Evolutionary conservation across 2,797 vertebrate genomes (phyloP).

Genomic region (Danio albolineatus): DNA sequence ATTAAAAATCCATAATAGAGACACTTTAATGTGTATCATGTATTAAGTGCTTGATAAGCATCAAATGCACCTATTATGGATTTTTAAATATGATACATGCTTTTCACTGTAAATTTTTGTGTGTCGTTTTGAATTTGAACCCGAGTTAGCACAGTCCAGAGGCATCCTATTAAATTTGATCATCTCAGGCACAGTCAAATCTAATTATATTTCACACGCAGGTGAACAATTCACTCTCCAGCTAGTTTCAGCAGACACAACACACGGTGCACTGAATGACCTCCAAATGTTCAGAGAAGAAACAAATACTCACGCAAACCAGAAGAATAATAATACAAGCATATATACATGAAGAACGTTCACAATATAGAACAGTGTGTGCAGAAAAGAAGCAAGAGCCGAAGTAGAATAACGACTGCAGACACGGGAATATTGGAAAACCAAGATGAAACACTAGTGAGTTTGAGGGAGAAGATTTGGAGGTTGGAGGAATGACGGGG

Average conservation of each 20-base stretch:
- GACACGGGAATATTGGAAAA: conserved; percentile 34
- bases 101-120: not conserved
- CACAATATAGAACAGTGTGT: conserved; percentile 49
- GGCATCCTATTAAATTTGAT: not conserved
- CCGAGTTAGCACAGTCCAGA: conserved; percentile 5
- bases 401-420: conserved; percentile 47
- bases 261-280: not conserved
- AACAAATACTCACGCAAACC: not conserved
- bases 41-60: too few relatives aligned
- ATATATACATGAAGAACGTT: not conserved
- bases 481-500: conserved; percentile 35
- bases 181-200: conserved; percentile 19
- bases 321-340: not conserved
- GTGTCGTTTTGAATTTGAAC: not conserved
- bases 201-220: conserved; percentile 9
- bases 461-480: conserved; percentile 46
- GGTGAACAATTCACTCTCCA: conserved; percentile 1
- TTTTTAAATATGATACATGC: not conserved
- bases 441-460: conserved; percentile 41
- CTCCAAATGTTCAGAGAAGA: conserved; percentile 1
- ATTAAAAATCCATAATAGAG: too few relatives aligned
- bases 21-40: too few relatives aligned
- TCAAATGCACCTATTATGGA: too few relatives aligned
- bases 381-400: conserved; percentile 32
- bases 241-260: conserved; percentile 4